Evolutionary conservation across 1,140 invertebrate species (phyloP), one percentile per base, ranked within the genome.

Genomic region (Caenorhabditis inopinata): DNA sequence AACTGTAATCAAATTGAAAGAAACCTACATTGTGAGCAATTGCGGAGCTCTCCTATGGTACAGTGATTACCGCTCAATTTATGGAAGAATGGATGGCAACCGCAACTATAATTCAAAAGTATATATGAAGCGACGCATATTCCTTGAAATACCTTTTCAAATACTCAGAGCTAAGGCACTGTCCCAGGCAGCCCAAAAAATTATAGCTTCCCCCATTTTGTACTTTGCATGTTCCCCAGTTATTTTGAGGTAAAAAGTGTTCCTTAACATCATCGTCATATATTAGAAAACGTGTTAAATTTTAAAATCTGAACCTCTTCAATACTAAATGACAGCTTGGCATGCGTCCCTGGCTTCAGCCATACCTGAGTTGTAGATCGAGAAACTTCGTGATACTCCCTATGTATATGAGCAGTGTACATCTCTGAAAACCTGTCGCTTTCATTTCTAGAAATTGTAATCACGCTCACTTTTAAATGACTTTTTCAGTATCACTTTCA

Each of bases 161-260:
- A 21, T 38, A 38, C 4, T 5, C 32, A 3, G 27, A 7, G 2
- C 14, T 2, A 11, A 9, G n/a, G 21, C 58, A 68, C 12, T 68
- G 16, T 11, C 23, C 7, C 32, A 68, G 38, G 38, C 58, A 68
- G 1, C 58, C 32, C 1, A 42, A 21, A 42, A 38, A 32, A 38
- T 68, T 68, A 21, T 68, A 68, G 2, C 1, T 21, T 14, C 38
- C 58, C 2, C 58, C 58, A 68, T 12, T 38, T 68, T 68, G 58
- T 7, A 68, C 58, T 68, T 68, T 68, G n/a, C 58, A 68, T 18
- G 58, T 68, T 16, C 58, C 58, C 58, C 58, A 68, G 23, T 68
- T 27, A 18, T 68, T 68, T 68, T 68, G 58, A 42, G n/a, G 58
- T 12, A 68, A 11, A 38, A 38, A 38, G n/a, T 68, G 32, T 68